Evolutionary conservation across 1,140 invertebrate species (phyloP).

Genomic region (Caerostris extrusa): DNA sequence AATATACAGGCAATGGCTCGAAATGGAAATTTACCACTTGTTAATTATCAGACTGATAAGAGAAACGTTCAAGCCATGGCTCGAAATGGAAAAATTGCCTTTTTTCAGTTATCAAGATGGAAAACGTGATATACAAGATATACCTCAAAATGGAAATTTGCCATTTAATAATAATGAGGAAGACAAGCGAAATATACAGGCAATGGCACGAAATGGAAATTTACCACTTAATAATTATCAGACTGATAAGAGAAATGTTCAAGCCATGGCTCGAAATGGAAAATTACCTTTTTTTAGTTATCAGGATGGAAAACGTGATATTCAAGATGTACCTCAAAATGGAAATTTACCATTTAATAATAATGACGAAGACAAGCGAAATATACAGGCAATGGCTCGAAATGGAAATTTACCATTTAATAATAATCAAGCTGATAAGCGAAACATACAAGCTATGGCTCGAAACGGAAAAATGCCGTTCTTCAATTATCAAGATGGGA

Average conservation of each 20-base stretch:
- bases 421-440: background rate
- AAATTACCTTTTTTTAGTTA: background rate
- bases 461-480: constrained; percentile 32
- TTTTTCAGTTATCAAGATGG: background rate
- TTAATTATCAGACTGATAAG: background rate
- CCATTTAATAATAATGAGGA: background rate
- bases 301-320: constrained; percentile 36
- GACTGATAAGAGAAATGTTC: constrained; percentile 41
- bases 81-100: background rate
- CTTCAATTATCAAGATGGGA: background rate
- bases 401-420: constrained; percentile 48
- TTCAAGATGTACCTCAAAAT: constrained; percentile 33
- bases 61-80: background rate
- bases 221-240: background rate
- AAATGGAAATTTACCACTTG: background rate
- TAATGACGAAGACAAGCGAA: constrained; percentile 44
- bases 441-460: constrained; percentile 58
- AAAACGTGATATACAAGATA: background rate
- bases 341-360: constrained; percentile 18
- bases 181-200: constrained; percentile 8
- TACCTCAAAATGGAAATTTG: constrained; percentile 45
- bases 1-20: constrained; percentile 8
- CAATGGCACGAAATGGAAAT: constrained; percentile 3
- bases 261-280: constrained; percentile 37
- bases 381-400: constrained; percentile 45